Evolutionary conservation across 2,888 invertebrate genomes (phyloP), one percentile per base, ranked within the genome.

Genomic region (Atherix ibis): DNA sequence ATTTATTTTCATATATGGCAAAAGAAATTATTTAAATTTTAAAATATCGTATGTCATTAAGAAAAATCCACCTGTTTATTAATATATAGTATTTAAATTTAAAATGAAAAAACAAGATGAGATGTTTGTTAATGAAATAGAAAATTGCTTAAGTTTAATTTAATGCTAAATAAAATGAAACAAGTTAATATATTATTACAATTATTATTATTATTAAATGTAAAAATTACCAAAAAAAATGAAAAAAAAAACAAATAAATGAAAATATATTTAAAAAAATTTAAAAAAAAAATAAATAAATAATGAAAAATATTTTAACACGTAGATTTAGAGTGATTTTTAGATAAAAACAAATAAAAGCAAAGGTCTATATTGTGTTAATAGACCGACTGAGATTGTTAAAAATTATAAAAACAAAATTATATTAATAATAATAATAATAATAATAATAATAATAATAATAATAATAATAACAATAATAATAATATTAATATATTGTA

Each of bases 311-410:
- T 8, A 22, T 22, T 22, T 30, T 30, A 14, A 30, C 10, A n/a
- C 14, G 31, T 31, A 31, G 31, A 22, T 5, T 24, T 31, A 31
- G 31, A 13, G 13, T 31, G 31, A 31, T 15, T 13, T 31, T 31
- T 31, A 31, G 4, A 6, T 19, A 31, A 22, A 31, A 31, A 19
- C 9, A 31, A 10, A 31, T 14, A 19, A 19, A 31, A 31, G 24
- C 6, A 18, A 27, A 38, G 40, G 40, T 40, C 40, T 40, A 33
- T 35, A 34, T 35, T 40, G 24, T 40, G 37, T 38, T 40, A 32
- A 38, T 36, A 38, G 42, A 37, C 40, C 42, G 42, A 42, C 40
- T 42, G 42, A 42, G 37, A 37, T 37, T 42, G 40, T 42, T 38
- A 38, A 39, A 36, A 35, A 35, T 37, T 35, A 39, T 37, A 31